phyloP scores from a whole-genome alignment of 2,797 vertebrate genomes.

The Arnoldichthys spilopterus region DNA sequence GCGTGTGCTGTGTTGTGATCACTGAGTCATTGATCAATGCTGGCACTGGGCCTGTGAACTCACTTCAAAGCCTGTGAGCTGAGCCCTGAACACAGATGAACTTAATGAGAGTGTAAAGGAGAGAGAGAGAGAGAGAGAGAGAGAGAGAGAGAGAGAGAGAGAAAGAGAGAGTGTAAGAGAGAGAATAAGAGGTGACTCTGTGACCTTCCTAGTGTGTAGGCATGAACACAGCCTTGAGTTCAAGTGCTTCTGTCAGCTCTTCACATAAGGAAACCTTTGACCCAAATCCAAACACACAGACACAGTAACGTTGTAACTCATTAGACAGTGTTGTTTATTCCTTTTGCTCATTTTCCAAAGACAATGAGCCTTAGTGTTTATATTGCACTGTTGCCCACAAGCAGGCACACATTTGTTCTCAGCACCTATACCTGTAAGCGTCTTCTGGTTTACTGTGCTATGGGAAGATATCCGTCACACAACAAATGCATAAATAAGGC shows the following conservation, averaged over 20 bases:
- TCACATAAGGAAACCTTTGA: background rate
- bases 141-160: background rate
- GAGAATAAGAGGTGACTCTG: background rate
- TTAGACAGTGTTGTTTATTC: background rate
- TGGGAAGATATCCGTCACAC: background rate
- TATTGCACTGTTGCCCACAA: background rate
- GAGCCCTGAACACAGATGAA: constrained; percentile 44
- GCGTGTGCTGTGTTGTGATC: constrained; percentile 5
- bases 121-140: constrained; percentile 9
- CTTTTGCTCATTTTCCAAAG: background rate
- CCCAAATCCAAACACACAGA: background rate
- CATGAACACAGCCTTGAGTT: background rate
- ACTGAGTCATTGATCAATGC: constrained; percentile 46
- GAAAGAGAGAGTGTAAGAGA: background rate
- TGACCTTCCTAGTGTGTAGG: background rate
- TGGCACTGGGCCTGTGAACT: constrained; percentile 41
- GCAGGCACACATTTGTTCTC: background rate
- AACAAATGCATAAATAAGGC: background rate
- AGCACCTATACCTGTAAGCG: background rate
- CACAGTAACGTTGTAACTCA: background rate
- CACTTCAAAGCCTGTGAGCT: constrained; percentile 49
- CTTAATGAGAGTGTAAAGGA: constrained; percentile 40
- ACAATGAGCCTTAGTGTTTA: background rate
- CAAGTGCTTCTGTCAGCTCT: background rate
- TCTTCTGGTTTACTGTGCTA: background rate